Evolutionary conservation across 1,140 invertebrate genomes (phyloP).

Genomic region (Pseudomyrmex cubaensis): DNA sequence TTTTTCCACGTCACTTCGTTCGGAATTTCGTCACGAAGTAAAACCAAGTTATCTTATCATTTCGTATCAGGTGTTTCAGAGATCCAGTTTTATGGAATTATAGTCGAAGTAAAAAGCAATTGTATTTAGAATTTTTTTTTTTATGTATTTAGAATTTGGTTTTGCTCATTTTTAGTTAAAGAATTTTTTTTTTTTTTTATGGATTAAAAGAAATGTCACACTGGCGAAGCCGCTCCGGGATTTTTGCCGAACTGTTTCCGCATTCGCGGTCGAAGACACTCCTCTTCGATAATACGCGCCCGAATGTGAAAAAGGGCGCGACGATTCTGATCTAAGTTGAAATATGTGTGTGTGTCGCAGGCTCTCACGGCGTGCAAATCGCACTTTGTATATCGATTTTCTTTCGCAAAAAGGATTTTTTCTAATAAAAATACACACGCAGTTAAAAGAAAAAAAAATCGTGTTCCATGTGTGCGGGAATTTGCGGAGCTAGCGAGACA

Average conservation of each 20-base stretch:
- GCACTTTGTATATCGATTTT: slow-evolving; percentile 21
- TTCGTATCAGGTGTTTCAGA: no score
- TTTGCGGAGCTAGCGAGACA: slow-evolving; percentile 67
- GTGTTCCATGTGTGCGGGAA: background rate
- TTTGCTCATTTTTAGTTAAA: no score
- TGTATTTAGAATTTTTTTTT: no score
- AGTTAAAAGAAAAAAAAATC: background rate
- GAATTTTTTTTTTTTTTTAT: no score
- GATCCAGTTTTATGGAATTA: no score
- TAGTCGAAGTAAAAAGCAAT: no score
- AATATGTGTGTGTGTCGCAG: slow-evolving; percentile 82
- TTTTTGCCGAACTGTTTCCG: slow-evolving; percentile 11
- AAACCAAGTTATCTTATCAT: no score
- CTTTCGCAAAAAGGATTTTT: background rate
- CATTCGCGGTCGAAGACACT: slow-evolving; percentile 2
- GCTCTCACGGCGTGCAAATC: slow-evolving; percentile 58
- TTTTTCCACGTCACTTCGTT: background rate
- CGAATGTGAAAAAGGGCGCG: background rate
- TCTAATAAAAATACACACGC: background rate
- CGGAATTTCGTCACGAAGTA: no score
- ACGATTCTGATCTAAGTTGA: slow-evolving; percentile 76
- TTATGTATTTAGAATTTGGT: no score
- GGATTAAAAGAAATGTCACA: background rate
- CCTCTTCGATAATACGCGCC: background rate
- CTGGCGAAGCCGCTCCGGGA: background rate